Base-by-base conservation (phyloP, 2,797 vertebrate genomes). In the Potorous gilbertii region DNA sequence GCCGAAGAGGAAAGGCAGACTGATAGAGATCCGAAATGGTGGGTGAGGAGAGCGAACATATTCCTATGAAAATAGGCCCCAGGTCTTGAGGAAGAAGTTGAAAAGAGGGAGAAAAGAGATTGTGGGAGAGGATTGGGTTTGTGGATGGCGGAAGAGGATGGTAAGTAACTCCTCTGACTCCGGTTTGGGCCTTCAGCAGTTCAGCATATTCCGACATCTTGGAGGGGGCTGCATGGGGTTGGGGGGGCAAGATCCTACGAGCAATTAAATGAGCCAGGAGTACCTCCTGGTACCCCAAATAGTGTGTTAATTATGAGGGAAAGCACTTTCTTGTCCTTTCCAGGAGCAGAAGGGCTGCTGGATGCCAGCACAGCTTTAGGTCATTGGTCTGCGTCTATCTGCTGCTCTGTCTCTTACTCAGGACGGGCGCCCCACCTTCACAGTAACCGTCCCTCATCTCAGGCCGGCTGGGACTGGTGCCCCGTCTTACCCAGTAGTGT, bases 401-500 rank as follows among this genome's bases (percentile, higher is more conserved):
- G 0, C 62, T 40, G 62, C 34, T 34, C 59, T 16, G 31, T 62
- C 31, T 34, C 59, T 62, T 62, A 34, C 59, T 13, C 31, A 62
- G 97, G 97, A 56, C 87, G n/a, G n/a, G n/a, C n/a, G 96, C 98
- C 94, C 90, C 97, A 95, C 97, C 97, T 97, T 97, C 57, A 29
- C 10, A 59, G 57, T 31, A 29, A 31, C 10, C 28, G 11, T 31
- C 14, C 81, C 50, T 2, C 52, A 34, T 90, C 56, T 40, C 9
- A 59, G 93, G 93, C 55, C 52, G 95, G 62, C 14, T 95, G 98
- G 97, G 97, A 66, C 87, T 97, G 97, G 97, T 97, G 95, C 98
- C 95, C 90, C 98, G 95, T 98, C 97, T 98, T 98, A 98, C 98
- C 98, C 97, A 91, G 98, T 95, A 98, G 98, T 98, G 97, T 98